Evolutionary conservation across 2,888 invertebrate genomes (phyloP).

Genomic region (Harpagoxenus sublaevis): DNA sequence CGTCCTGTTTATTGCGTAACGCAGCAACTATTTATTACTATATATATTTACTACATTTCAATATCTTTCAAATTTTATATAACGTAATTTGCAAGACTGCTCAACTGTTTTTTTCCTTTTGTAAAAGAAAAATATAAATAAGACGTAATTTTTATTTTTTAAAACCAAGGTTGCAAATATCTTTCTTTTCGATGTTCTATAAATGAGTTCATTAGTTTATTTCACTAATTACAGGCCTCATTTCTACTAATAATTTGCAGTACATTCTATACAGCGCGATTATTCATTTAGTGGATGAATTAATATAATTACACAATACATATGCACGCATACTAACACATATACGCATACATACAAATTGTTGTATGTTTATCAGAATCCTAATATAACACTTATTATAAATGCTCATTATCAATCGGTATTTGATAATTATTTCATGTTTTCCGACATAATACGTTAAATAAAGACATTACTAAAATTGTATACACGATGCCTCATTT

Average conservation of each 20-base stretch:
- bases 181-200: not conserved
- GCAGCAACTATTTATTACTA: slow-evolving; percentile 1
- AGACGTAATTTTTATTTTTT: not conserved
- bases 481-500: not conserved
- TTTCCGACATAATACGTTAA: not conserved
- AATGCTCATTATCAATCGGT: slow-evolving; percentile 35
- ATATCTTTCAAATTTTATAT: not conserved
- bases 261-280: slow-evolving; percentile 9
- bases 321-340: not conserved
- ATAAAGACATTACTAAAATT: not conserved
- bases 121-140: not conserved
- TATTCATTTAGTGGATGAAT: slow-evolving; percentile 41
- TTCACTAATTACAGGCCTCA: slow-evolving; percentile 18
- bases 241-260: slow-evolving; percentile 35
- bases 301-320: slow-evolving; percentile 37
- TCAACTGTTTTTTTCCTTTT: not conserved
- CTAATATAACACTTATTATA: slow-evolving; percentile 36
- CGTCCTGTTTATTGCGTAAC: slow-evolving; percentile 32
- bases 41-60: not conserved
- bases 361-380: not conserved
- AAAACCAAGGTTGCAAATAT: not conserved
- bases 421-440: slow-evolving; percentile 27
- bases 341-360: not conserved
- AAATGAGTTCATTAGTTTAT: not conserved
- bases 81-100: not conserved